Evolutionary conservation across 2,113 vertebrate species (phyloP).

Genomic region (Columbina picui): DNA sequence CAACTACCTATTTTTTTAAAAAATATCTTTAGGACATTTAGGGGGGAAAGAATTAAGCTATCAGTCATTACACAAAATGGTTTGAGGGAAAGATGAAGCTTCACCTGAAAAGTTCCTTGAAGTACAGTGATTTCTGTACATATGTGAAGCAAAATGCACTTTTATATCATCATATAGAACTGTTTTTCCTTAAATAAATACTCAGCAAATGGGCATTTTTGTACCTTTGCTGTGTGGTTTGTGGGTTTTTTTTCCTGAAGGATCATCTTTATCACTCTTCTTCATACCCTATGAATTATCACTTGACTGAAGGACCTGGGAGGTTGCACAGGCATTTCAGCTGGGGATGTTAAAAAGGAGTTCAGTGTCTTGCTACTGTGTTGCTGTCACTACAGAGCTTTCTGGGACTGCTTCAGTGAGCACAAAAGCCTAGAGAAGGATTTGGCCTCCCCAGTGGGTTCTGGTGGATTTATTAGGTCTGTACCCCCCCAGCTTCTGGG

Average conservation of each 20-base stretch:
- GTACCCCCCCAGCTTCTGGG: background rate
- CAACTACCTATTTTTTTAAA: rapidly evolving
- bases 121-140: background rate
- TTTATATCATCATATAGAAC: background rate
- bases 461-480: background rate
- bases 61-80: background rate
- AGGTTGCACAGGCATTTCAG: background rate
- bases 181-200: background rate
- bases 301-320: background rate
- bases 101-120: background rate
- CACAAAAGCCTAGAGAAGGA: background rate
- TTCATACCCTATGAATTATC: background rate
- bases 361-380: background rate
- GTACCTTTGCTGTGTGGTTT: background rate
- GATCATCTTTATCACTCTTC: background rate
- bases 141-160: background rate
- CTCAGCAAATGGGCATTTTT: background rate
- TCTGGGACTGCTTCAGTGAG: background rate
- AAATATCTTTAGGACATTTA: background rate
- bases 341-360: background rate
- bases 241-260: background rate
- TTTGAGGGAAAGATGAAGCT: background rate
- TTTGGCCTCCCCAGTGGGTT: background rate
- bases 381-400: background rate
- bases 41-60: background rate